A percentile compares a stretch with the other conserved stretches of the same genome.
phyloP scores from a whole-genome alignment of 2,797 vertebrate species.

The Typhlichthys eigenmanni region DNA sequence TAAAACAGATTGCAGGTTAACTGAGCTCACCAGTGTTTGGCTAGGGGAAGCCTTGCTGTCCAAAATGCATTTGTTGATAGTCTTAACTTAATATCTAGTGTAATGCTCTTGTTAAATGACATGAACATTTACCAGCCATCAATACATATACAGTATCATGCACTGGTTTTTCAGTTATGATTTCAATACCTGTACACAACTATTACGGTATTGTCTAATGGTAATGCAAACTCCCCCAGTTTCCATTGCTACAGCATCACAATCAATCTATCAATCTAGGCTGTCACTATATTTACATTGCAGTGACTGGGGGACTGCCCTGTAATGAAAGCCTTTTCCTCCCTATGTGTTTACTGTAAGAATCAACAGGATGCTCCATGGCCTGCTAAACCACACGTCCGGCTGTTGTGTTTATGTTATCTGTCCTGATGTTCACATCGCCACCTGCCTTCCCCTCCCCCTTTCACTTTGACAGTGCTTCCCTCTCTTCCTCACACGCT shows the following conservation, averaged over 20 bases:
- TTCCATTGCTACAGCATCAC: conserved; percentile 1
- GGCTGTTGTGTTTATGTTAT: conserved; percentile 60
- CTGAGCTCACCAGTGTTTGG: conserved; percentile 7
- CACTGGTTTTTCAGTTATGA: too few species aligned
- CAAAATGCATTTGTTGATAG: conserved; percentile 24
- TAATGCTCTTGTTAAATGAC: neutral
- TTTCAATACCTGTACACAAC: too few species aligned
- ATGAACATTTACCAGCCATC: too few species aligned
- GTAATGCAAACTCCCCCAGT: neutral
- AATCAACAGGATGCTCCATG: conserved; percentile 65
- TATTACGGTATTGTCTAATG: neutral
- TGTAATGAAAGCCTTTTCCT: conserved; percentile 22
- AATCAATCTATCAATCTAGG: conserved; percentile 1
- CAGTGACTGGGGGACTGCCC: conserved; percentile 16
- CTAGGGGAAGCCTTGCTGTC: neutral
- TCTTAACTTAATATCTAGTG: conserved; percentile 6
- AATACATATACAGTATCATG: too few species aligned
- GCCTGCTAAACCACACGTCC: conserved; percentile 58
- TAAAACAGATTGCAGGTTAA: conserved; percentile 43
- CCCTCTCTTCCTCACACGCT: neutral
- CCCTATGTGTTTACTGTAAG: conserved; percentile 61
- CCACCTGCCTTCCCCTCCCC: neutral
- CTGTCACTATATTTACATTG: conserved; percentile 39
- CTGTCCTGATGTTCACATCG: conserved; percentile 10
- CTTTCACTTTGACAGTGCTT: neutral